Evolutionary conservation across 1,140 invertebrate species (phyloP), one percentile per base, ranked within the genome.

Genomic region (Augochlora pura): DNA sequence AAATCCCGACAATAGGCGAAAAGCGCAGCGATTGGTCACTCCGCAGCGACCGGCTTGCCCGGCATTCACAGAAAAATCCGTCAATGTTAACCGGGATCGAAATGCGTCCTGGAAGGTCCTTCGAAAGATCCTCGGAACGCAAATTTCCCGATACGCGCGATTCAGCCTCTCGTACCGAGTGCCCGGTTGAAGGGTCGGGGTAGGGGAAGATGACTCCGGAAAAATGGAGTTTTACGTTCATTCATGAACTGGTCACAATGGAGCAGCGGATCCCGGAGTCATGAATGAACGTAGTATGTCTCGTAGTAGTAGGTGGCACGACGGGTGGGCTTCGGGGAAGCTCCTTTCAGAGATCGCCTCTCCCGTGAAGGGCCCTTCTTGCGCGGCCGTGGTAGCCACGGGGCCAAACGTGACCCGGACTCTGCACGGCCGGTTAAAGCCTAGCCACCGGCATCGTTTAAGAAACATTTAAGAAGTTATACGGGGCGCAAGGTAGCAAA

Each of bases 261-360:
- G 83, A 76, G 42, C 79, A 82, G 64, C 5, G 70, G 84, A 83
- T 62, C 68, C 63, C 64, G 27, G 52, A 79, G 39, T 66, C 75
- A 75, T 91, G 84, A 91, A 91, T 92, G 91, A 91, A 91, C 90
- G 90, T 92, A 91, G 88, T 90, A 90, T 68, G 64, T 49, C 59
- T 69, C 72, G 84, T 88, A 88, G 84, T 88, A 88, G 85, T 87
- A 86, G 84, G 65, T 66, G 60, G 66, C 76, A 38, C 79, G 46
- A 65, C 81, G 85, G 84, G 80, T 86, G 72, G 80, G 54, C 80
- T 77, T 77, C 73, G 64, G 49, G 52, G 66, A 57, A 76, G 62
- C 63, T 68, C 84, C 64, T 84, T 73, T 72, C 68, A 76, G 18
- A 2, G 14, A 9, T 42, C 27, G 23, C 27, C 23, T 65, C 57